Percentiles rank a stretch among this genome's conserved stretches.
phyloP scores from a whole-genome alignment of 2,797 vertebrate genomes.

The Epinephelus malabaricus region DNA sequence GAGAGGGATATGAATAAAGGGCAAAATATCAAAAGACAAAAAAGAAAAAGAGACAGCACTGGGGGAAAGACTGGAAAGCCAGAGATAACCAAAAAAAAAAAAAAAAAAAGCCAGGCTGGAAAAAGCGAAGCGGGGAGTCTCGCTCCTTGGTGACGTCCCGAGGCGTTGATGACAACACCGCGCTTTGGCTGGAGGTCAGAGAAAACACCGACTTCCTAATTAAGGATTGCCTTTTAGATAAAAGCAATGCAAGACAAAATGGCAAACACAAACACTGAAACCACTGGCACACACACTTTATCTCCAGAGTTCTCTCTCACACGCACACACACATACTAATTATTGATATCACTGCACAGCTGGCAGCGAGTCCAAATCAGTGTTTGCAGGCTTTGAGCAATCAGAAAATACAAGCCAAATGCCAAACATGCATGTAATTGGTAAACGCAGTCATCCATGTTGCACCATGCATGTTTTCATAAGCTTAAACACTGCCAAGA shows the following conservation, averaged over 20 bases:
- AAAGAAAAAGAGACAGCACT: constrained; percentile 47
- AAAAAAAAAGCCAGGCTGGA: constrained; percentile 23
- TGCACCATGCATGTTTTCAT: constrained; percentile 43
- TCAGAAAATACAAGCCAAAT: constrained; percentile 58
- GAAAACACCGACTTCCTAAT: constrained; percentile 62
- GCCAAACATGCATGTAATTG: constrained; percentile 73
- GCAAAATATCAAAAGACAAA: constrained; percentile 57
- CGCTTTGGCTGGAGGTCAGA: constrained; percentile 66
- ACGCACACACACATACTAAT: constrained; percentile 35
- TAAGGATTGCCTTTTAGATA: constrained; percentile 69
- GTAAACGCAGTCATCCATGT: constrained; percentile 51
- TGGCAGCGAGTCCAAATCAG: constrained; percentile 51
- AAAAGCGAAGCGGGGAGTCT: constrained; percentile 4
- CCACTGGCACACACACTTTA: constrained; percentile 4
- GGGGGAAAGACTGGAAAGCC: constrained; percentile 41
- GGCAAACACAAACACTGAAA: constrained; percentile 1
- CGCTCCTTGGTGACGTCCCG: constrained; percentile 31
- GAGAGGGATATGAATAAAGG: constrained; percentile 44
- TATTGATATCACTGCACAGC: constrained; percentile 66
- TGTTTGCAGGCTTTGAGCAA: constrained; percentile 54
- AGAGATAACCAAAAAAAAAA: constrained; percentile 57
- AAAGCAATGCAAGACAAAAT: constrained; percentile 52
- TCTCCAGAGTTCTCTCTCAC: constrained; percentile 5
- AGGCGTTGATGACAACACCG: constrained; percentile 44
- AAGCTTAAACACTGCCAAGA: constrained; percentile 18